These are phyloP conservation scores for Limnephilus lunatus DNA, from an alignment of 2,888 invertebrate genomes.

Conservation along the genomic window DNA sequence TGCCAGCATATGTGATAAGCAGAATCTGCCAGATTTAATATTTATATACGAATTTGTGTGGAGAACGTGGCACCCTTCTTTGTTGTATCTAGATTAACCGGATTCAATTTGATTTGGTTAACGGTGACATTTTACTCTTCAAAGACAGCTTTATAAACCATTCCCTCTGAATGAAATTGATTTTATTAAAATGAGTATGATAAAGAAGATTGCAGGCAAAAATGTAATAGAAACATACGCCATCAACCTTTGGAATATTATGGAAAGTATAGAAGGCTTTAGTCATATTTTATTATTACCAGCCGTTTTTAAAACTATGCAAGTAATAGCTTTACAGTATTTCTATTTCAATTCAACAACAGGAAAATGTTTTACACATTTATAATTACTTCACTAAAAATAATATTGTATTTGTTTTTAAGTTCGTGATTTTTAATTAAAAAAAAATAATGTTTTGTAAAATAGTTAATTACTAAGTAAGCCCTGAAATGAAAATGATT, in stretches of 20 bases:
- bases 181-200: background rate
- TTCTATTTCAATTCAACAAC: no score
- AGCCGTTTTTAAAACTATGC: background rate
- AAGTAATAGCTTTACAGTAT: no score
- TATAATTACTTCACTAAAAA: no score
- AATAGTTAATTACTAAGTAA: background rate
- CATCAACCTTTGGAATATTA: background rate
- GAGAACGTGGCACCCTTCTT: slow-evolving; percentile 8
- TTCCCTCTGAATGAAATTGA: background rate
- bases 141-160: slow-evolving; percentile 21
- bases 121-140: slow-evolving; percentile 35
- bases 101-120: slow-evolving; percentile 43
- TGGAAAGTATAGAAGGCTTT: background rate
- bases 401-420: background rate
- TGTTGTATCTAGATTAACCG: slow-evolving; percentile 44
- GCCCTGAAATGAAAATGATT: background rate
- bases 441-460: background rate
- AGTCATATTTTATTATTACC: background rate
- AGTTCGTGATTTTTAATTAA: background rate
- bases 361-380: no score
- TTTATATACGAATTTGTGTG: slow-evolving; percentile 48
- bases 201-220: background rate
- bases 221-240: background rate
- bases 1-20: slow-evolving; percentile 59
- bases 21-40: slow-evolving; percentile 52